Conservation (phyloP, 2,113 vertebrate species). For the Stegastes partitus region DNA sequence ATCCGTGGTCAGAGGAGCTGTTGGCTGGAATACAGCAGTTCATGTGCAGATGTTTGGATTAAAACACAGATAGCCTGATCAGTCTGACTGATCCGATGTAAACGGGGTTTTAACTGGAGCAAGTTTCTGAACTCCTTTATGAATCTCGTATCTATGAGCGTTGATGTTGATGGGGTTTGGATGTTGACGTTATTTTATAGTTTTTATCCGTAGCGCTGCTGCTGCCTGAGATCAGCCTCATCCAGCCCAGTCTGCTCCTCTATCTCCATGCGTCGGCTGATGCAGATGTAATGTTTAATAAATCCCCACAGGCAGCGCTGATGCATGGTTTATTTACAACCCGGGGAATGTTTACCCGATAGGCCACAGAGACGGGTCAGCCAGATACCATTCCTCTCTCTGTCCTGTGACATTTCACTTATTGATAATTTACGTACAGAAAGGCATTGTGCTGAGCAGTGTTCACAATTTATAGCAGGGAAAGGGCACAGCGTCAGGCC, state of each 20-base stretch:
- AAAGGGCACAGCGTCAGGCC: constrained; percentile 48
- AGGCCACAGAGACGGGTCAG: constrained; percentile 42
- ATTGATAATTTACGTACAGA: constrained; percentile 66
- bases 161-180: too few relatives aligned
- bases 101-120: too few relatives aligned
- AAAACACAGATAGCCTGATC: too few relatives aligned
- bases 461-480: constrained; percentile 45
- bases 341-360: constrained; percentile 46
- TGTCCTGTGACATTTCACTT: constrained; percentile 69
- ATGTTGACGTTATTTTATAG: too few relatives aligned
- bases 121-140: too few relatives aligned
- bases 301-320: constrained; percentile 42
- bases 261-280: background rate
- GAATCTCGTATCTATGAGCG: too few relatives aligned
- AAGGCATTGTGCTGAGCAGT: constrained; percentile 19
- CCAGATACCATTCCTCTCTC: constrained; percentile 48
- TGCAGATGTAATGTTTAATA: constrained; percentile 40
- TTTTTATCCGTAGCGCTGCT: too few relatives aligned
- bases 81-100: too few relatives aligned
- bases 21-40: too few relatives aligned
- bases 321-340: constrained; percentile 61
- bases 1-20: too few relatives aligned
- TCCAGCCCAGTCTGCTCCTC: background rate
- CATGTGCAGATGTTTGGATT: too few relatives aligned
- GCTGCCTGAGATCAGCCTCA: too few relatives aligned